Evolutionary conservation across 2,888 invertebrate genomes (phyloP), one percentile per base, ranked within the genome.

Genomic region (Sarcophaga subvicina): DNA sequence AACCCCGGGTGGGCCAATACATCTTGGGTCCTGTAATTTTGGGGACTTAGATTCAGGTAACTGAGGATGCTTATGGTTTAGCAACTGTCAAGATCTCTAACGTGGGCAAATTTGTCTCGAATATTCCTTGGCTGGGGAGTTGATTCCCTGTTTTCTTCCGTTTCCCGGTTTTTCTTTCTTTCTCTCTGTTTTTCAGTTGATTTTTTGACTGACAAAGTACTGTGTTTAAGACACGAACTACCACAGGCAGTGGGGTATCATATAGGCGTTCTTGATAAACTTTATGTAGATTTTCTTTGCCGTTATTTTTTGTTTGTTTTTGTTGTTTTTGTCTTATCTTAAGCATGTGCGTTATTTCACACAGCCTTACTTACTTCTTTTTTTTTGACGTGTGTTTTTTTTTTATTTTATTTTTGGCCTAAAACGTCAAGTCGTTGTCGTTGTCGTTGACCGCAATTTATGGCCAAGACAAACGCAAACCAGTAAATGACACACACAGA

Each of bases 391-490:
- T 37, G 25, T 27, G 54, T 60, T 22, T 63, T 25, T 25, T 5
- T 27, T 66, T 11, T 1, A 54, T 14, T 64, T 64, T 37, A 2
- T 76, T 37, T 76, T 66, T 73, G 66, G 64, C 66, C 72, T 47
- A 54, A 80, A 80, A 80, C 62, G 72, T 85, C 80, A 77, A 77
- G 63, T 72, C 72, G 72, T 62, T 77, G 72, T 63, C 77, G 59
- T 72, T 77, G 80, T 80, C 80, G 72, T 71, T 37, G 76, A 80
- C 67, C 77, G 72, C 77, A 81, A 85, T 85, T 72, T 85, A 85
- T 85, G 20, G 69, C 63, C 66, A 59, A 73, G 60, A 67, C 60
- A n/a, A 47, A 73, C n/a, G 11, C 20, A 72, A 80, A 77, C 64
- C 59, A 37, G 78, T 54, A 75, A 54, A 66, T 37, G 22, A 54